phyloP scores from a whole-genome alignment of 2,888 invertebrate genomes.

The Conus canariensis region DNA sequence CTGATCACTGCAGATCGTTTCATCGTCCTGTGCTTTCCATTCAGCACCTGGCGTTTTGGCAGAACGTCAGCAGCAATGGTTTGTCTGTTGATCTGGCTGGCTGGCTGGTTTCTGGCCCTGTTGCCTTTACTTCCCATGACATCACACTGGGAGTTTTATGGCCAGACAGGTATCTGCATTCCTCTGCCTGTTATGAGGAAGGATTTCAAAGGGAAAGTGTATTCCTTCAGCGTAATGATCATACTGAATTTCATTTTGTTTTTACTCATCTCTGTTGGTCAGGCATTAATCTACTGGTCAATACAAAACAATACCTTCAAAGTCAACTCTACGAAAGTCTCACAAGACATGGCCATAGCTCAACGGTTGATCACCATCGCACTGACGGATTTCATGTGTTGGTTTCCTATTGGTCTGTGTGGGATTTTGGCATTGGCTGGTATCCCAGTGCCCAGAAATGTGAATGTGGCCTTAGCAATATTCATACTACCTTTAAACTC shows the following conservation, averaged over 20 bases:
- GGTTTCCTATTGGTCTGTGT: slow-evolving; percentile 11
- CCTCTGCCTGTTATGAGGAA: not conserved
- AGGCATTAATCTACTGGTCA: no score
- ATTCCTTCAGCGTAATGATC: no score
- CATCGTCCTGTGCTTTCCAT: not conserved
- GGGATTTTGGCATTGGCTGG: not conserved
- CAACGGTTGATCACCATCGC: slow-evolving; percentile 20
- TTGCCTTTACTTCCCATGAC: not conserved
- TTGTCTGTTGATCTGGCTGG: not conserved
- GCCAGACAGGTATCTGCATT: slow-evolving; percentile 18
- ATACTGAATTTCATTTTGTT: no score
- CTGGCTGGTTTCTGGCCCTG: not conserved
- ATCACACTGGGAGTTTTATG: slow-evolving; percentile 14
- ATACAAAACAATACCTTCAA: no score
- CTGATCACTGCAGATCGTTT: slow-evolving; percentile 1
- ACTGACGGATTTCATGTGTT: slow-evolving; percentile 16
- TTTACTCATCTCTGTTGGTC: no score
- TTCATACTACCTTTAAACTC: no score
- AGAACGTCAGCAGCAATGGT: not conserved
- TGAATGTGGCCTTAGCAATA: slow-evolving; percentile 31
- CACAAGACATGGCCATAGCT: slow-evolving; percentile 35
- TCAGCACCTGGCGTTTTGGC: not conserved
- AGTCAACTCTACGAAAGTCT: no score
- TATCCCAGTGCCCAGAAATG: not conserved
- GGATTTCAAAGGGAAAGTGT: not conserved